Base-by-base conservation (phyloP, 2,888 invertebrate genomes). In the Sycophila texana region DNA sequence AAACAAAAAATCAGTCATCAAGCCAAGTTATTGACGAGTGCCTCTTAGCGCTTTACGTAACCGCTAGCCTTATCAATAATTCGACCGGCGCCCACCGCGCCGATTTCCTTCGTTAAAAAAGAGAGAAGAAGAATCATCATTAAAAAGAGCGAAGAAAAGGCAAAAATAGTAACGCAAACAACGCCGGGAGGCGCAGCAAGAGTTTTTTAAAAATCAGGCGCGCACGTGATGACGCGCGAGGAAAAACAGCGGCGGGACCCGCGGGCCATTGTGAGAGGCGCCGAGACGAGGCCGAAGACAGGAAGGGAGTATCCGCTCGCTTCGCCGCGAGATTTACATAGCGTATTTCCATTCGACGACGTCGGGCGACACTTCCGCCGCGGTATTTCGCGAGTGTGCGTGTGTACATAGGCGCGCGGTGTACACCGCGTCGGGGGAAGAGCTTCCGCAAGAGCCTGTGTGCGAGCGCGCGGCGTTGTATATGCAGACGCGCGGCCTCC, bases 281-380 rank as follows among this genome's bases (percentile, higher is more conserved):
- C 16, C 39, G 39, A 39, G 39, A 39, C 47, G 55, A 39, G 18
- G 39, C 49, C 22, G 47, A 73, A 30, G 68, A 67, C 89, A 89
- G 89, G 88, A 89, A 89, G 87, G 86, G 84, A 83, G 86, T 87
- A 87, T 88, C 87, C 88, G 88, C 84, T 87, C 83, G 74, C 80
- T 74, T 81, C 14, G 55, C 10, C 20, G n/a, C 83, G 81, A 75
- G 83, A 89, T 89, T 88, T 88, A 85, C 88, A 89, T 88, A 87
- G 87, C 86, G 85, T 85, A 88, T 88, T 89, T 88, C 86, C 86
- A 87, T 88, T 72, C 86, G 87, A 87, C 86, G 61, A 47, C 65
- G 87, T 85, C 85, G 85, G 84, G 85, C 83, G 85, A 77, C 80
- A 74, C 86, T 88, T 88, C 87, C 87, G 87, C 82, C 85, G 16